These are phyloP conservation scores for Myanophis thanlyinensis DNA, from an alignment of 2,113 vertebrate genomes.

Conservation along the genomic window DNA sequence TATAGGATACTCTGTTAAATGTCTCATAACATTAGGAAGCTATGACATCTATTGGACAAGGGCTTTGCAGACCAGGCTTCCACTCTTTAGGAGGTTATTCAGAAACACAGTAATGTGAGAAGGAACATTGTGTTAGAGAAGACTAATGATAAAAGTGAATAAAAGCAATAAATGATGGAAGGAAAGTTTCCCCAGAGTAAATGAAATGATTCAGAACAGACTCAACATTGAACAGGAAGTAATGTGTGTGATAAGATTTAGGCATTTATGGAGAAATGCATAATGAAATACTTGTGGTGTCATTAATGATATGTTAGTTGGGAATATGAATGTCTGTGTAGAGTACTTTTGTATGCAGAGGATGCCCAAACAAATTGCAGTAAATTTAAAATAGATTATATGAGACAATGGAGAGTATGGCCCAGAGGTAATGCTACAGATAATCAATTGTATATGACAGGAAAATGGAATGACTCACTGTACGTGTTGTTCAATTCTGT, in stretches of 20 bases:
- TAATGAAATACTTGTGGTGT: not conserved
- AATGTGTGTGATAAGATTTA: not conserved
- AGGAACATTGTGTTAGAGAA: not conserved
- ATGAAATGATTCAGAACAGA: not conserved
- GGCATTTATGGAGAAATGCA: not conserved
- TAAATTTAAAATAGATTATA: not conserved
- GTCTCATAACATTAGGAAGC: not conserved
- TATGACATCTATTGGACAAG: not conserved
- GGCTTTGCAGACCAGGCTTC: not conserved
- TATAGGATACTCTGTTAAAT: not conserved
- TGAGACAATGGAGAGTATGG: not conserved
- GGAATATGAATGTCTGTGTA: not conserved
- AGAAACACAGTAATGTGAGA: not conserved
- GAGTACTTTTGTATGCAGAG: not conserved
- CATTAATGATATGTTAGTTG: not conserved
- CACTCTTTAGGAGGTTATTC: not conserved
- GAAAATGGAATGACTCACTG: not conserved
- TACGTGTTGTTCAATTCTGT: too few species aligned
- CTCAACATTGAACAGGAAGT: not conserved
- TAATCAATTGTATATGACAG: not conserved
- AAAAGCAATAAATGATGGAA: not conserved
- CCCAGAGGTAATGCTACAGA: not conserved
- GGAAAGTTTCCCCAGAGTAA: not conserved
- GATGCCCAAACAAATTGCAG: not conserved
- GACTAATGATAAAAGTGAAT: not conserved